Evolutionary conservation across 2,888 invertebrate species (phyloP).

Genomic region (Phragmatobia fuliginosa): DNA sequence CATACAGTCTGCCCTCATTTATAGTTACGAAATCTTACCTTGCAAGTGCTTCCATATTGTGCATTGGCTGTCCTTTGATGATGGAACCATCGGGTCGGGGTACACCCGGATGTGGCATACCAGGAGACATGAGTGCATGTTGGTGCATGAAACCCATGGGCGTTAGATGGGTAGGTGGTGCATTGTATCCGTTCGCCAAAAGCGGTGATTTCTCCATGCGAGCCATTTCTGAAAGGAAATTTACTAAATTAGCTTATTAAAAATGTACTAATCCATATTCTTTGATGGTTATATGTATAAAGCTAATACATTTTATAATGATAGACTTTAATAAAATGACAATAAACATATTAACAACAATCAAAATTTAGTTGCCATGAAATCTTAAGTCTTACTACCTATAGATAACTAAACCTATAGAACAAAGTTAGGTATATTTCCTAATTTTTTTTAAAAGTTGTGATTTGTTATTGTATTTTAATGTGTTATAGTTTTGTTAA

Average conservation of each 20-base stretch:
- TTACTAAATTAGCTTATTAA: not conserved
- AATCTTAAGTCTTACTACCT: too few species aligned
- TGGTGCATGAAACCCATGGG: constrained; percentile 98
- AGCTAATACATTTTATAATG: not conserved
- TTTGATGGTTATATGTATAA: not conserved
- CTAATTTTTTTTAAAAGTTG: too few species aligned
- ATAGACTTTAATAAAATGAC: not conserved
- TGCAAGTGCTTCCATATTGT: constrained; percentile 96
- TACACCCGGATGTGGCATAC: constrained; percentile 93
- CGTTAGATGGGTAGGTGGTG: constrained; percentile 95
- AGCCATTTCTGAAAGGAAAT: constrained; percentile 90
- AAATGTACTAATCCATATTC: not conserved
- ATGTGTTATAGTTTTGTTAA: not conserved
- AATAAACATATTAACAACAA: not conserved
- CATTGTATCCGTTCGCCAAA: constrained; percentile 97
- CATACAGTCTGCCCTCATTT: not conserved
- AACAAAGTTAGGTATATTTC: too few species aligned
- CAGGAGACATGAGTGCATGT: constrained; percentile 96
- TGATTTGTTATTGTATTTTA: not conserved
- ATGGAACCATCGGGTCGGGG: constrained; percentile 94
- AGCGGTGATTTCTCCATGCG: constrained; percentile 96
- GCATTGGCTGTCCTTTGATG: constrained; percentile 94
- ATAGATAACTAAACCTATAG: too few species aligned
- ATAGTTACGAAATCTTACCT: constrained; percentile 84
- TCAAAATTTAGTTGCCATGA: not conserved